Evolutionary conservation across 2,888 invertebrate species (phyloP), one percentile per base, ranked within the genome.

Genomic region (Euproctis similis): DNA sequence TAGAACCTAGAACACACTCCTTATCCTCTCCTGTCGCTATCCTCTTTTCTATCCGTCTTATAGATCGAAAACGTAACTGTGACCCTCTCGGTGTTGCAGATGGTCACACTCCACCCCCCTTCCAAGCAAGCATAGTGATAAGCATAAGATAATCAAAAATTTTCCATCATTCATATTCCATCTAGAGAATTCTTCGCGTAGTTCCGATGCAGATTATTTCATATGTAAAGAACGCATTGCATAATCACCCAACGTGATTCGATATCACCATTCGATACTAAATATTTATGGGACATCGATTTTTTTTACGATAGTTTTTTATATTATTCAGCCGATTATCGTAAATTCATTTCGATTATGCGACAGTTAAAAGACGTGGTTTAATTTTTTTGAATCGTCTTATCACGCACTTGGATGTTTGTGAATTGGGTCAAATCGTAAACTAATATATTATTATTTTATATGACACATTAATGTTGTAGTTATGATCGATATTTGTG

Each of bases 171-270:
- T 75, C 68, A 68, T 81, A 82, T 82, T 77, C 81, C 46, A 70
- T 77, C 72, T 76, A 65, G 73, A 75, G 71, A 70, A 70, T 75
- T 70, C 70, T 64, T 66, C 65, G 64, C 68, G 66, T 75, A 74
- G 69, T 75, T 71, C 71, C 62, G 67, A 72, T 78, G 81, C 78
- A 80, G 69, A 67, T 64, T 75, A 73, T 75, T 81, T 75, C 73
- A 76, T 76, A 82, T 80, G 74, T 74, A 75, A 76, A 78, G 70
- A 69, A 66, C 64, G 68, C 68, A 70, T 78, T 78, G 78, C 78
- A 81, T 80, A 81, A 82, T 82, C 73, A 72, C 70, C n/a, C 73
- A 66, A 70, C 74, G 68, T 76, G 76, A 76, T 77, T 73, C 74
- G 56, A 67, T 73, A 73, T 77, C 76, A 73, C 69, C 69, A 76